These are phyloP conservation scores for Hypomecis atomaria DNA, from an alignment of 2,888 invertebrate species.

Conservation along the genomic window DNA sequence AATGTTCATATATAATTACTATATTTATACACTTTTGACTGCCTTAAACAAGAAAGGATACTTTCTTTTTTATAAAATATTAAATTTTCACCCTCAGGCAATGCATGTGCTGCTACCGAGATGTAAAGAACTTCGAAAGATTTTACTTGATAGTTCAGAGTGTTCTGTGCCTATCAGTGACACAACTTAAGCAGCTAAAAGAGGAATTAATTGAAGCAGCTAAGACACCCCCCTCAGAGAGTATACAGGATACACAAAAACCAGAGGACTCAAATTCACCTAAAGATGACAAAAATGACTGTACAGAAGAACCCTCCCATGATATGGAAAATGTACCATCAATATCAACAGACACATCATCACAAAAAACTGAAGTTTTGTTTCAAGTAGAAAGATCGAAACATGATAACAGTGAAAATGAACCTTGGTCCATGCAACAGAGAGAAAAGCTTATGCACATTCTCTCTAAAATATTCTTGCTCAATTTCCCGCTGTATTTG, in stretches of 20 bases:
- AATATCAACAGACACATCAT: slow-evolving; percentile 56
- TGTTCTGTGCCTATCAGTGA: slow-evolving; percentile 92
- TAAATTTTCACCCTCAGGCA: slow-evolving; percentile 86
- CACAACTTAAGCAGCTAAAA: slow-evolving; percentile 90
- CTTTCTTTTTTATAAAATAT: slow-evolving; percentile 15
- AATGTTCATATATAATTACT: background rate
- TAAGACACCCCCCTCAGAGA: slow-evolving; percentile 59
- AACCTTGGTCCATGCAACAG: slow-evolving; percentile 91
- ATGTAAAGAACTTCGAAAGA: slow-evolving; percentile 95
- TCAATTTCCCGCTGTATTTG: slow-evolving; percentile 95
- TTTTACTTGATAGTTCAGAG: slow-evolving; percentile 95
- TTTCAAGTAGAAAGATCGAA: slow-evolving; percentile 42
- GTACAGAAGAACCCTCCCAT: slow-evolving; percentile 49
- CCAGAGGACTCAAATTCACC: slow-evolving; percentile 48
- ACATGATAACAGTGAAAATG: slow-evolving; percentile 47
- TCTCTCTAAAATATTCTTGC: slow-evolving; percentile 93
- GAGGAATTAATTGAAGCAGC: slow-evolving; percentile 81
- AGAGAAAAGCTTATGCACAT: slow-evolving; percentile 95
- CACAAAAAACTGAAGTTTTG: slow-evolving; percentile 46
- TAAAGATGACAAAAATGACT: slow-evolving; percentile 53
- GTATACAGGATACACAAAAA: slow-evolving; percentile 61
- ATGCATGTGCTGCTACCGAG: slow-evolving; percentile 97
- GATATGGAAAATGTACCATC: slow-evolving; percentile 54
- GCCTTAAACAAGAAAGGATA: background rate
- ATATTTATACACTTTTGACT: background rate